Evolutionary conservation across 2,113 vertebrate genomes (phyloP).

Genomic region (Ceyx melanurus): DNA sequence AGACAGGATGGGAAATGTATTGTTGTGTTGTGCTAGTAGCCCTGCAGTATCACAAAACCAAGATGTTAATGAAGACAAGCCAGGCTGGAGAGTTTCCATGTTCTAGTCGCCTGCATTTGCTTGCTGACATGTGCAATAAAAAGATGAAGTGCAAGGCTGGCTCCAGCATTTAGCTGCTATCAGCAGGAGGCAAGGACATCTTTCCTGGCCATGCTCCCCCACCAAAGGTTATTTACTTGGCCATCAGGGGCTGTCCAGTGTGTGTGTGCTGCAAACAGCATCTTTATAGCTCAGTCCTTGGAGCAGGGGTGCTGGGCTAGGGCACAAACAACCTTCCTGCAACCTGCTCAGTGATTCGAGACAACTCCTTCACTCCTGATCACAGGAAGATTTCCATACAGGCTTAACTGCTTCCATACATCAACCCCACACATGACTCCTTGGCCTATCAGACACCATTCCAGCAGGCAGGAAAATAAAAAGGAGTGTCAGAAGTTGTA

Average conservation of each 20-base stretch:
- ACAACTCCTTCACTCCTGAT: neutral
- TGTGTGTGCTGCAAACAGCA: neutral
- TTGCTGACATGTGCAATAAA: neutral
- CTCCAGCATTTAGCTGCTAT: neutral
- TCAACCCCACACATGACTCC: neutral
- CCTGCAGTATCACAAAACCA: neutral
- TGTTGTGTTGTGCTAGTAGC: neutral
- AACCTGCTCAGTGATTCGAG: neutral
- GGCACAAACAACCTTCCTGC: neutral
- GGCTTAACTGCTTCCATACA: neutral
- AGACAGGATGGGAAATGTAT: neutral
- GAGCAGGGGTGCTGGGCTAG: neutral
- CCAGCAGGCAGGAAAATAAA: neutral
- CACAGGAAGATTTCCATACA: slow-evolving; percentile 1
- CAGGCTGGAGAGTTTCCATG: neutral
- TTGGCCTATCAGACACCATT: neutral
- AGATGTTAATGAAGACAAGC: neutral
- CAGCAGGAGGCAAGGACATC: neutral
- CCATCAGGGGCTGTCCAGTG: neutral
- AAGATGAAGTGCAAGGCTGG: neutral
- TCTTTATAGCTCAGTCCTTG: neutral
- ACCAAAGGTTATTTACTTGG: neutral
- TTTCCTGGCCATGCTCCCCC: neutral
- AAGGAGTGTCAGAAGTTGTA: neutral
- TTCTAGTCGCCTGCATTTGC: neutral